Base-by-base conservation (phyloP, 92 coral and sea anemone species). In the Diadumene lineata region DNA sequence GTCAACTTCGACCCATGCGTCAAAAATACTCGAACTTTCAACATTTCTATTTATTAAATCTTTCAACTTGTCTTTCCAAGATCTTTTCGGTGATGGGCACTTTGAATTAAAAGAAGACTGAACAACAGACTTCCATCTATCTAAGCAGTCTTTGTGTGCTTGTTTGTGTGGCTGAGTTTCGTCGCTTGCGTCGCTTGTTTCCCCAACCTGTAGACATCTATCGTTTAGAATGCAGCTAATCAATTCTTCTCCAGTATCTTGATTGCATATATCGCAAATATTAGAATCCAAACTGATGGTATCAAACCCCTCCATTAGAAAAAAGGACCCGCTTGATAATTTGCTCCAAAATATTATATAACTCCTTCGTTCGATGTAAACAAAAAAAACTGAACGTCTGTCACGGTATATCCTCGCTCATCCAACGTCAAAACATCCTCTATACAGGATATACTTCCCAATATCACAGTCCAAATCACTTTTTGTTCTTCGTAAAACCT, bases 181-280 rank as follows among this genome's bases (percentile, higher is more conserved):
- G 60, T 53, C 57, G 24, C 56, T 38, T 2, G 69, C 60, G 19
- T 56, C 32, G 18, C 77, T 48, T n/a, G 17, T 53, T 24, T 81
- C 84, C 4, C 81, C 71, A 8, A 79, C 68, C 26, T 87, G 74
- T 0, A 85, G 77, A 79, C 88, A 89, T 24, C 86, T 85, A 65
- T 90, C 90, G 79, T 82, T 87, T 68, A 92, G 74, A 48, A 92
- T 84, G 67, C 90, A 89, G 34, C 91, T 79, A 43, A 92, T 84
- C 70, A 92, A 64, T 27, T 89, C 89, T 73, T 92, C 98, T 16
- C 96, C 96, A 7, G 94, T 92, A 50, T 92, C 96, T 74, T 92
- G 96, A 28, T 84, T 80, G 58, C 98, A 92, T 22, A 92, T 92
- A 72, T 90, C 93, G 62, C 98, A 92, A 66, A 70, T 70, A 69